Evolutionary conservation across 2,888 invertebrate species (phyloP).

Genomic region (Norana najaformis): DNA sequence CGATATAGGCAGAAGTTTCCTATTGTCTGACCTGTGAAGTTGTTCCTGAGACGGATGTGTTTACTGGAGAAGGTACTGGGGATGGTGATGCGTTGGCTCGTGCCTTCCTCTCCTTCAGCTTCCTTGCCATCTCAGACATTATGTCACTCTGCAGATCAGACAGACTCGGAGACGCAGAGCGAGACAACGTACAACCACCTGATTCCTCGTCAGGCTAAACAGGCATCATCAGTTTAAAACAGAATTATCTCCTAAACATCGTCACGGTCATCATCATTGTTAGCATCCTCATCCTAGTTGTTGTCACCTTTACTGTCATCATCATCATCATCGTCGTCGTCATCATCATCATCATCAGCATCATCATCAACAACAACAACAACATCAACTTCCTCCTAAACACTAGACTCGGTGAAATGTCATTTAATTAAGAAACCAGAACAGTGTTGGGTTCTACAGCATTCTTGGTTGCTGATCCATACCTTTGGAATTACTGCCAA

Average conservation of each 20-base stretch:
- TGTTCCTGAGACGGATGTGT: not conserved
- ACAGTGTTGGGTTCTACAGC: too few species aligned
- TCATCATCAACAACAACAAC: too few species aligned
- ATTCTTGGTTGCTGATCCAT: too few species aligned
- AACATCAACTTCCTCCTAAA: too few species aligned
- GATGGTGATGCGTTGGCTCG: not conserved
- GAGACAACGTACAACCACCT: not conserved
- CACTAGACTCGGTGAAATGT: too few species aligned
- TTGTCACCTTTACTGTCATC: too few species aligned
- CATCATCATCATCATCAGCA: too few species aligned
- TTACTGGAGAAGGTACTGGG: not conserved
- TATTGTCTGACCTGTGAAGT: not conserved
- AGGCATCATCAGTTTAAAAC: not conserved
- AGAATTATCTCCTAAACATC: not conserved
- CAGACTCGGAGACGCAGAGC: constrained; percentile 8
- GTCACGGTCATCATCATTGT: not conserved
- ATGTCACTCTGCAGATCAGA: constrained; percentile 21
- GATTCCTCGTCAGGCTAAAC: not conserved
- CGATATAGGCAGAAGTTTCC: too few species aligned
- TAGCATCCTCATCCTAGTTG: too few species aligned
- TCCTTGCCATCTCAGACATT: constrained; percentile 21
- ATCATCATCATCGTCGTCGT: too few species aligned
- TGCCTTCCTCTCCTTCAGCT: constrained; percentile 16
- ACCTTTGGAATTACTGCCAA: too few species aligned
- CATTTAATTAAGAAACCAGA: too few species aligned